Conservation (phyloP, 2,113 vertebrate genomes). For the Semicossyphus pulcher region DNA sequence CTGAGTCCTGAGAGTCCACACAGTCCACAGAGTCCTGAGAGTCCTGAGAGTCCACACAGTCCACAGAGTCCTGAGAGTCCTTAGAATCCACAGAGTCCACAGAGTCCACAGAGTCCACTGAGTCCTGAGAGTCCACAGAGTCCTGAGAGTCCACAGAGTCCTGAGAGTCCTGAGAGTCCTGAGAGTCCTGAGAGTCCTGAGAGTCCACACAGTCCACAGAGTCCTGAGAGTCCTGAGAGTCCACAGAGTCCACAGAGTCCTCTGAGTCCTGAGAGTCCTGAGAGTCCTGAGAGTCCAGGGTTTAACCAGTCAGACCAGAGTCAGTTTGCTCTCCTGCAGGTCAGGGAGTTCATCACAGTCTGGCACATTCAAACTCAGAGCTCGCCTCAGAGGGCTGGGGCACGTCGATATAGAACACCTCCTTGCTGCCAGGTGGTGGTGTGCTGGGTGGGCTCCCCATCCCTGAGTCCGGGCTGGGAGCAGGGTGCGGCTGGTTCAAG, state of each 20-base stretch:
- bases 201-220: no score
- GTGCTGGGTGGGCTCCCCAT: slow-evolving; percentile 73
- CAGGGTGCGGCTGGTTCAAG: slow-evolving; percentile 4
- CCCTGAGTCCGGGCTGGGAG: slow-evolving; percentile 67
- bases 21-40: no score
- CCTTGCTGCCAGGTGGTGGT: slow-evolving; percentile 68
- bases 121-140: no score
- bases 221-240: neutral
- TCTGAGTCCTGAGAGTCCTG: neutral
- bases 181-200: no score
- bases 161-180: neutral
- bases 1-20: no score
- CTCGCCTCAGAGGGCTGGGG: slow-evolving; percentile 65
- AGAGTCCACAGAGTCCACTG: neutral
- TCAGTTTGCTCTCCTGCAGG: neutral
- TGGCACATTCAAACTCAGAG: slow-evolving; percentile 83
- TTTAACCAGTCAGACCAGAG: neutral
- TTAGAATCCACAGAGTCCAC: no score
- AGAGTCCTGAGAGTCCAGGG: neutral
- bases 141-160: neutral
- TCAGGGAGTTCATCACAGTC: slow-evolving; percentile 68
- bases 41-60: no score
- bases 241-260: no score
- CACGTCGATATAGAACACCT: slow-evolving; percentile 73
- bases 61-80: no score